Percentiles rank a stretch among this genome's conserved stretches.
These are phyloP conservation scores for Terrapene triunguis DNA, from an alignment of 2,113 vertebrate species.

Conservation along the genomic window DNA sequence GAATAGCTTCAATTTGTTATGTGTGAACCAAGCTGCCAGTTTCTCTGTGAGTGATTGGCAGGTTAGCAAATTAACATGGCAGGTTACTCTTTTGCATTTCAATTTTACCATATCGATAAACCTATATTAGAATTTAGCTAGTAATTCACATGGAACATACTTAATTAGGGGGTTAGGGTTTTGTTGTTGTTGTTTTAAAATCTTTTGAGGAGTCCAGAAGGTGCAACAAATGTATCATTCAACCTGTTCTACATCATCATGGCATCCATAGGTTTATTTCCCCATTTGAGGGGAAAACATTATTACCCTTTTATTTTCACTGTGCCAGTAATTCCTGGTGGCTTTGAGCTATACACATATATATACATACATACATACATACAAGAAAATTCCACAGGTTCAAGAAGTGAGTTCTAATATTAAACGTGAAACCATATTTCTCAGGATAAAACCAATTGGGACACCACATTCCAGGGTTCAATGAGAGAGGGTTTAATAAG, in stretches of 20 bases:
- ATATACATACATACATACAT: background rate
- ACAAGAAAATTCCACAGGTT: background rate
- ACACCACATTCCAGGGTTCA: background rate
- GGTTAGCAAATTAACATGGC: rapidly evolving
- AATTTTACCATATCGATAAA: background rate
- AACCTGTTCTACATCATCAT: rapidly evolving
- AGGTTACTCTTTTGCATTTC: background rate
- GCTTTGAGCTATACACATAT: background rate
- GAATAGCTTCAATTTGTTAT: background rate
- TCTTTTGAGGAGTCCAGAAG: background rate
- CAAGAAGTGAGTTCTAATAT: background rate
- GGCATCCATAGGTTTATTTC: background rate
- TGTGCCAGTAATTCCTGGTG: background rate
- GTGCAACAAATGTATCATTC: rapidly evolving
- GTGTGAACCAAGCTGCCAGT: rapidly evolving
- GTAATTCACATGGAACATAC: rapidly evolving
- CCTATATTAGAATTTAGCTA: background rate
- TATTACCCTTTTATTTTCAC: background rate
- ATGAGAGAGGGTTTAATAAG: rapidly evolving
- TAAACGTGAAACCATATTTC: background rate
- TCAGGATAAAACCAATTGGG: background rate
- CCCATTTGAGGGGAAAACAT: background rate
- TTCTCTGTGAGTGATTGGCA: rapidly evolving
- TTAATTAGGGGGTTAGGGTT: background rate
- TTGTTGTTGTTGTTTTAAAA: background rate